phyloP scores from a whole-genome alignment of 2,888 invertebrate species.

The Meiosimyza decipiens region DNA sequence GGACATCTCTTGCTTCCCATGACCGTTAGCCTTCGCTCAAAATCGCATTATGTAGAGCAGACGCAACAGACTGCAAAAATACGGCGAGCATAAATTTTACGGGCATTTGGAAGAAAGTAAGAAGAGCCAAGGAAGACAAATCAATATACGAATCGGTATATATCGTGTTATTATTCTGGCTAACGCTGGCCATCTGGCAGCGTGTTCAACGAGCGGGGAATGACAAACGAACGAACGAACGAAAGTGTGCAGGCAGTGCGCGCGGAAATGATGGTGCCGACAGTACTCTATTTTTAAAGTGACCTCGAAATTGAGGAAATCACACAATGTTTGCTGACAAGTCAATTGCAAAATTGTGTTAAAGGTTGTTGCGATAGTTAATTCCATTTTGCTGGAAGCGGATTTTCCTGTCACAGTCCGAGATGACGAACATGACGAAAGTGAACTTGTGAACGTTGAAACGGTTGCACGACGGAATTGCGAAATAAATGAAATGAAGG shows the following conservation, averaged over 20 bases:
- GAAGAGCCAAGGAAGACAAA: not conserved
- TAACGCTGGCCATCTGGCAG: constrained; percentile 1
- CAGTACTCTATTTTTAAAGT: constrained; percentile 45
- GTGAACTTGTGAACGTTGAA: not conserved
- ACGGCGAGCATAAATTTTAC: not conserved
- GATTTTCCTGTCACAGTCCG: constrained; percentile 25
- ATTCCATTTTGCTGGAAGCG: constrained; percentile 29
- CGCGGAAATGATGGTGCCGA: constrained; percentile 7
- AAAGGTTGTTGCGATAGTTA: constrained; percentile 32
- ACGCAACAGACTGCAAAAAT: constrained; percentile 19
- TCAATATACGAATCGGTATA: not conserved
- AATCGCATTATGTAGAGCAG: constrained; percentile 16
- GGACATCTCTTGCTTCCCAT: not conserved
- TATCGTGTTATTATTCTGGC: not conserved
- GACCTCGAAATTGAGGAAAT: constrained; percentile 47
- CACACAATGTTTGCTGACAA: constrained; percentile 38
- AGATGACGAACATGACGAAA: not conserved
- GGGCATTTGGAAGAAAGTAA: too few species aligned
- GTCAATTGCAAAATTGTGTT: constrained; percentile 40
- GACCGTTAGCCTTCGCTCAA: constrained; percentile 10
- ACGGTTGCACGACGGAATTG: not conserved
- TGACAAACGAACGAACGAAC: constrained; percentile 11
- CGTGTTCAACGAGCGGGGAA: constrained; percentile 22
- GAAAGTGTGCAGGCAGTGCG: not conserved
- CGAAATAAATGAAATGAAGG: constrained; percentile 5